Percentiles rank a stretch among this genome's conserved stretches.
These are phyloP conservation scores for Typhlichthys eigenmanni DNA, from an alignment of 2,797 vertebrate genomes.

Conservation along the genomic window DNA sequence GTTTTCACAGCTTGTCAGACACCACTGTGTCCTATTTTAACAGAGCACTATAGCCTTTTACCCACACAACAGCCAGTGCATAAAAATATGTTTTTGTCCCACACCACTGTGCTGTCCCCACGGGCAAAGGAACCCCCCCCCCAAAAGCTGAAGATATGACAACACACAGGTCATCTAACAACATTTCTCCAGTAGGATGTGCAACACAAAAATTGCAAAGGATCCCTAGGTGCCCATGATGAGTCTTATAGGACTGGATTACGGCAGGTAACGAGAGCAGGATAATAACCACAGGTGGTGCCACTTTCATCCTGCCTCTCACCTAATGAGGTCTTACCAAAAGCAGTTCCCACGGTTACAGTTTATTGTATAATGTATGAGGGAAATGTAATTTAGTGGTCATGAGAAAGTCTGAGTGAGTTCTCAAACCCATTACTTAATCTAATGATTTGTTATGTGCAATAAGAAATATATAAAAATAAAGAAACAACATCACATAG, in stretches of 20 bases:
- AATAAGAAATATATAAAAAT: too few species aligned
- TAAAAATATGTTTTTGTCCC: constrained; percentile 16
- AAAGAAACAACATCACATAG: too few species aligned
- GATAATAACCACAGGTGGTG: background rate
- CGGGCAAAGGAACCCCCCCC: constrained; percentile 7
- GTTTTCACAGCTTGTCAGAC: constrained; percentile 71
- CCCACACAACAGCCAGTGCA: constrained; percentile 42
- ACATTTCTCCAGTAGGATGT: background rate
- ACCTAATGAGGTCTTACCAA: background rate
- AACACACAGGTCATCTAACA: constrained; percentile 36
- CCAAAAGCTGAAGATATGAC: constrained; percentile 20
- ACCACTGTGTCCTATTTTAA: constrained; percentile 42
- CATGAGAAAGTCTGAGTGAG: background rate
- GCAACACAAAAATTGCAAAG: background rate
- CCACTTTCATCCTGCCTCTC: background rate
- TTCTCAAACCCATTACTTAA: background rate
- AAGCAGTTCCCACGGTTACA: constrained; percentile 5
- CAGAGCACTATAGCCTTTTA: constrained; percentile 42
- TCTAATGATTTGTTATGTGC: too few species aligned
- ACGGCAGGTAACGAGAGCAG: background rate
- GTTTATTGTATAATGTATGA: background rate
- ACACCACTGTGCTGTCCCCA: constrained; percentile 20
- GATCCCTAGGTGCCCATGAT: background rate
- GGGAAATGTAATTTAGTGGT: background rate
- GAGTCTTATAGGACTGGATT: background rate